Conservation (phyloP, 2,888 invertebrate species). For the Sphinx pinastri region DNA sequence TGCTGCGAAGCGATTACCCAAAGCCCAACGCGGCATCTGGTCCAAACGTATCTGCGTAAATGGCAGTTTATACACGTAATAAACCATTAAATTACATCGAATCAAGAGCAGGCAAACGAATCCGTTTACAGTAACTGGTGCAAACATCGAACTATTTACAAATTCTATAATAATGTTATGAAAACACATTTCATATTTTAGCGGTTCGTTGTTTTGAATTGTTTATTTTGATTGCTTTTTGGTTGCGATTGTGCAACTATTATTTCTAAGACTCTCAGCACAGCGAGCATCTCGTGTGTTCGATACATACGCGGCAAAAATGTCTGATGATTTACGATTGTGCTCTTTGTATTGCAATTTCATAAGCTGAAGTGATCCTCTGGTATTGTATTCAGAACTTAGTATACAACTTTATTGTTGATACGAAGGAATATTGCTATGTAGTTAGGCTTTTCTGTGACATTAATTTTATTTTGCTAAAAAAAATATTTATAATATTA, state of each 20-base stretch:
- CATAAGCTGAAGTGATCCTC: background rate
- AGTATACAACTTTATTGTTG: too few species aligned
- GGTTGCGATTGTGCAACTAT: constrained; percentile 20
- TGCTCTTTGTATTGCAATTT: background rate
- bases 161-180: constrained; percentile 24
- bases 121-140: constrained; percentile 12
- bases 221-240: constrained; percentile 18
- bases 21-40: background rate
- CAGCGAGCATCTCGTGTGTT: background rate
- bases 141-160: constrained; percentile 23
- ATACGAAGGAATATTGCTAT: background rate
- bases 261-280: constrained; percentile 7
- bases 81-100: constrained; percentile 8
- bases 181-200: constrained; percentile 19
- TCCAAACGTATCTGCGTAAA: constrained; percentile 4
- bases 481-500: background rate
- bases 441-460: background rate
- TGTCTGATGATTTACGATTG: background rate
- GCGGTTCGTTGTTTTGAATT: constrained; percentile 14
- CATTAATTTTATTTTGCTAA: background rate
- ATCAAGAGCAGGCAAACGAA: constrained; percentile 10
- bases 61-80: background rate
- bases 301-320: background rate
- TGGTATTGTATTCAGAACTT: background rate
- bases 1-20: background rate